Evolutionary conservation across 2,113 vertebrate species (phyloP).

Genomic region (Phyllopteryx taeniolatus): DNA sequence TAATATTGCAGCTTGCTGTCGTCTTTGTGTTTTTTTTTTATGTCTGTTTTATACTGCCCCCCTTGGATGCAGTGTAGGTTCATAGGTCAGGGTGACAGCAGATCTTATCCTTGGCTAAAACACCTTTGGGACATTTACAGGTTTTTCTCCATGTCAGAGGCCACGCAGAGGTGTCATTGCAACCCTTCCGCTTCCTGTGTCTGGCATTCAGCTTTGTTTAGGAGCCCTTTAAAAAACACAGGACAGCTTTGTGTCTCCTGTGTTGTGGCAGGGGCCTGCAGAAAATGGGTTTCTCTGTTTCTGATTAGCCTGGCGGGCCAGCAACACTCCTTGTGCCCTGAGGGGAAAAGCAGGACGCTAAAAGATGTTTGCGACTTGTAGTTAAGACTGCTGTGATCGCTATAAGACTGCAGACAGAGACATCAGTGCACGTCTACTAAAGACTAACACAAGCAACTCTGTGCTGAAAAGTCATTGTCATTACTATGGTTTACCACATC

Average conservation of each 20-base stretch:
- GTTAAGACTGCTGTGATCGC: conserved; percentile 26
- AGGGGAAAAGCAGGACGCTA: conserved; percentile 58
- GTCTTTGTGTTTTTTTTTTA: too few species aligned
- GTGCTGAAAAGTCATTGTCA: conserved; percentile 38
- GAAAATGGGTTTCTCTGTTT: conserved; percentile 63
- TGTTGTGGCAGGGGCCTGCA: conserved; percentile 59
- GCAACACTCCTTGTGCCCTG: conserved; percentile 63
- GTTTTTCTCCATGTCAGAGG: conserved; percentile 39
- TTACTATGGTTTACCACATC: conserved; percentile 62
- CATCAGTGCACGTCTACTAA: conserved; percentile 53
- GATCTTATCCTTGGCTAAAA: conserved; percentile 30
- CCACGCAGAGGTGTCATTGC: conserved; percentile 62
- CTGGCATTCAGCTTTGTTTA: conserved; percentile 67
- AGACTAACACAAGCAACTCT: conserved; percentile 24
- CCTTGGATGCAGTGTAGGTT: too few species aligned
- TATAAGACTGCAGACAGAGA: conserved; percentile 50
- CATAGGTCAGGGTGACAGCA: conserved; percentile 31
- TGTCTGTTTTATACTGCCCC: too few species aligned
- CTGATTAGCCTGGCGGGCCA: conserved; percentile 71
- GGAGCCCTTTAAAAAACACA: conserved; percentile 75
- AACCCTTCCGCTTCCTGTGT: conserved; percentile 61
- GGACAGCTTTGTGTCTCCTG: conserved; percentile 78
- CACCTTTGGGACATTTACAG: conserved; percentile 45
- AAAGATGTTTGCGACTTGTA: conserved; percentile 56
- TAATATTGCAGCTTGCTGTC: too few species aligned